Conservation (phyloP, 2,113 vertebrate genomes). For the Cynopterus brachyotis region DNA sequence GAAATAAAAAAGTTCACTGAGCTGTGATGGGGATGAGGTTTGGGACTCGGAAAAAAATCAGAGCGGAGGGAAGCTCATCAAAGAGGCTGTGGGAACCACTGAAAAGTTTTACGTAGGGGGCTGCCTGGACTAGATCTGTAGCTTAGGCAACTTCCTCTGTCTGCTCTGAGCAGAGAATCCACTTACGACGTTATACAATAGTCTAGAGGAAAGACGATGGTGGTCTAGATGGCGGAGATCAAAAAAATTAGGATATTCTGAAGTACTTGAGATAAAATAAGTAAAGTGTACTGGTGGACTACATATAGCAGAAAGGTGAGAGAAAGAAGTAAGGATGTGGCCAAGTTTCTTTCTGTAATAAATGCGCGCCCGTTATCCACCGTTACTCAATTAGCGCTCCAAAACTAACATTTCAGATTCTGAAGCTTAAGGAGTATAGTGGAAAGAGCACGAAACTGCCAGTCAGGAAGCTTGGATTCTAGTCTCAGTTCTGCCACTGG, state of each 20-base stretch:
- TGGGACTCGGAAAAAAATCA: not conserved
- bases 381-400: not conserved
- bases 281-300: not conserved
- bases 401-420: not conserved
- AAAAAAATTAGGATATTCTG: not conserved
- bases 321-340: not conserved
- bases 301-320: not conserved
- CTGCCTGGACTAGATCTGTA: not conserved
- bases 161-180: not conserved
- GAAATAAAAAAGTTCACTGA: not conserved
- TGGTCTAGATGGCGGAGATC: not conserved
- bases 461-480: not conserved
- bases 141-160: not conserved
- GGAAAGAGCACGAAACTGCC: not conserved
- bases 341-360: not conserved
- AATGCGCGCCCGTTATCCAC: not conserved
- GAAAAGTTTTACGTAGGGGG: not conserved
- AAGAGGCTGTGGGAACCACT: not conserved
- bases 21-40: not conserved
- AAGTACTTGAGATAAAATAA: not conserved
- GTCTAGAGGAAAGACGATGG: not conserved
- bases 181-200: not conserved
- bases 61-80: not conserved
- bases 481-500: not conserved
- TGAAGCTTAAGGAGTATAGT: not conserved